phyloP scores from a whole-genome alignment of 1,140 invertebrate genomes.

The Adoxophyes honmai region DNA sequence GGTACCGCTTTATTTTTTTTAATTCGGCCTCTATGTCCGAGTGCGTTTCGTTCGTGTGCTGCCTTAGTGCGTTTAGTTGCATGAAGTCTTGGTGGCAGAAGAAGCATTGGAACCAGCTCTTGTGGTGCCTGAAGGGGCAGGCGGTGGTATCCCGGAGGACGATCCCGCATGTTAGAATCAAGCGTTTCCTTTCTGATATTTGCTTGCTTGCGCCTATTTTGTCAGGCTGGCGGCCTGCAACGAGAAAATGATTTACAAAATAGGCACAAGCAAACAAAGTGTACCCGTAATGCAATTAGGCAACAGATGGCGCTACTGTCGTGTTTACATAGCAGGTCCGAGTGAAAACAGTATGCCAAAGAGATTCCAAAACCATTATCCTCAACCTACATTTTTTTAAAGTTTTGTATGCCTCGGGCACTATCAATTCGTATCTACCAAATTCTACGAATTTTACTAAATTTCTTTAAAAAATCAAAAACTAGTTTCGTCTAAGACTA shows the following conservation, averaged over 20 bases:
- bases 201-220: slow-evolving; percentile 29
- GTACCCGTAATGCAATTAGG: no score
- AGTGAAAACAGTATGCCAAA: no score
- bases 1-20: slow-evolving; percentile 59
- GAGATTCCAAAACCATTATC: no score
- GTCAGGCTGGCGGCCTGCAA: neutral
- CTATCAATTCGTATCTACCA: no score
- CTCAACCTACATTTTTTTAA: no score
- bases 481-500: no score
- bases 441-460: no score
- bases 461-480: no score
- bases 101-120: slow-evolving; percentile 67
- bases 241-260: slow-evolving; percentile 13
- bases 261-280: no score
- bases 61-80: slow-evolving; percentile 44
- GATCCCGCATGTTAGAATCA: slow-evolving; percentile 47
- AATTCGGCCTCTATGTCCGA: slow-evolving; percentile 45
- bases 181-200: slow-evolving; percentile 50
- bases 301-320: no score
- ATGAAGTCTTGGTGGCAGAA: slow-evolving; percentile 60
- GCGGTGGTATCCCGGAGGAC: slow-evolving; percentile 55
- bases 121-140: slow-evolving; percentile 62
- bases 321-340: no score
- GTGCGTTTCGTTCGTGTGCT: slow-evolving; percentile 38
- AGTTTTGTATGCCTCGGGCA: no score